phyloP scores from a whole-genome alignment of 1,140 invertebrate species.

The Sarcophaga bullata region DNA sequence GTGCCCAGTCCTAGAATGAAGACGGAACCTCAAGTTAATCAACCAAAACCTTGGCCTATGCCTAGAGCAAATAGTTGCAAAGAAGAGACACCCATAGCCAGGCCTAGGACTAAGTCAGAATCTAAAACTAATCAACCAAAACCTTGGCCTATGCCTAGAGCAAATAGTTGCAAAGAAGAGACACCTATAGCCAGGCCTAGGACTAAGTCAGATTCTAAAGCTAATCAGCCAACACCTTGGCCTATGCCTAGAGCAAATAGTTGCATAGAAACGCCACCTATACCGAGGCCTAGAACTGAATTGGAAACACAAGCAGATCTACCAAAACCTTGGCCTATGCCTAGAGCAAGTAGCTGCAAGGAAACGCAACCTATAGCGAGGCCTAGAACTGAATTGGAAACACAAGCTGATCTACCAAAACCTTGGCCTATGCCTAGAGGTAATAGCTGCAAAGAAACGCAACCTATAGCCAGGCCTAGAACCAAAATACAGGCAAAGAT shows the following conservation, averaged over 20 bases:
- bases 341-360: not conserved
- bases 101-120: constrained; percentile 16
- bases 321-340: not conserved
- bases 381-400: not conserved
- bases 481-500: constrained; percentile 12
- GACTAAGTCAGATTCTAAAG: not conserved
- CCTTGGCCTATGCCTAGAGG: not conserved
- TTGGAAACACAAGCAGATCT: not conserved
- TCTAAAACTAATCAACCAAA: not conserved
- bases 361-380: constrained; percentile 47
- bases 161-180: constrained; percentile 44
- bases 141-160: no score
- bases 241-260: not conserved
- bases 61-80: not conserved
- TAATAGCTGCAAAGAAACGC: not conserved
- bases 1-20: constrained; percentile 31
- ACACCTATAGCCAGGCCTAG: constrained; percentile 39
- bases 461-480: not conserved
- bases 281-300: not conserved
- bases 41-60: constrained; percentile 3
- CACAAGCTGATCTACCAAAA: not conserved
- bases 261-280: not conserved
- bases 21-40: not conserved
- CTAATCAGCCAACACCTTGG: not conserved
- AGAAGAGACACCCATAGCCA: not conserved